These are phyloP conservation scores for Amblyopsis rosae DNA, from an alignment of 2,113 vertebrate species.

Conservation along the genomic window DNA sequence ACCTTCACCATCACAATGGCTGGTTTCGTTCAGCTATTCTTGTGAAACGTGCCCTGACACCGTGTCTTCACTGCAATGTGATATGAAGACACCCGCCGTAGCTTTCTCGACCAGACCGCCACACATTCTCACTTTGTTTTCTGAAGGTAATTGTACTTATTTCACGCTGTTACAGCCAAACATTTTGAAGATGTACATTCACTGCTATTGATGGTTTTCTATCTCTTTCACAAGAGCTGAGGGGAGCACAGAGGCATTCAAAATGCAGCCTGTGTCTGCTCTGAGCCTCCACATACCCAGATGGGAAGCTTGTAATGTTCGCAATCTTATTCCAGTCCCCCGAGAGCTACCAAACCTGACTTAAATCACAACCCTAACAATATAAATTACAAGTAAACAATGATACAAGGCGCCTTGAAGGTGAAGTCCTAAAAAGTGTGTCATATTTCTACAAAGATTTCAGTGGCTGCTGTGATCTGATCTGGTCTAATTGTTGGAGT, in stretches of 20 bases:
- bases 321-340: constrained; percentile 28
- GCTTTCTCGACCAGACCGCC: neutral
- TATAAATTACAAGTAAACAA: constrained; percentile 16
- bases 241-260: constrained; percentile 35
- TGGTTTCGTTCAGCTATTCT: constrained; percentile 32
- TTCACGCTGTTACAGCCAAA: neutral
- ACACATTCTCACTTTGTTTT: neutral
- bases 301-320: constrained; percentile 18
- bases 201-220: constrained; percentile 20
- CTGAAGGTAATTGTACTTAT: constrained; percentile 1
- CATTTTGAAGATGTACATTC: constrained; percentile 21
- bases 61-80: neutral
- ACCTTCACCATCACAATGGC: constrained; percentile 48
- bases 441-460: constrained; percentile 7
- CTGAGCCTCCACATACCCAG: constrained; percentile 10
- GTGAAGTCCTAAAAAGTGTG: neutral
- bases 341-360: constrained; percentile 26
- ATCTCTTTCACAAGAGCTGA: constrained; percentile 33
- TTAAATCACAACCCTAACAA: constrained; percentile 35
- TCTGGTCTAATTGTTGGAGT: constrained; percentile 22
- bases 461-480: constrained; percentile 26
- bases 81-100: neutral
- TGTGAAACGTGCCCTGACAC: constrained; percentile 13
- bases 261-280: constrained; percentile 35
- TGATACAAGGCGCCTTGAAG: constrained; percentile 21